Base-by-base conservation (phyloP, 2,113 vertebrate species). In the Corvus cornix region DNA sequence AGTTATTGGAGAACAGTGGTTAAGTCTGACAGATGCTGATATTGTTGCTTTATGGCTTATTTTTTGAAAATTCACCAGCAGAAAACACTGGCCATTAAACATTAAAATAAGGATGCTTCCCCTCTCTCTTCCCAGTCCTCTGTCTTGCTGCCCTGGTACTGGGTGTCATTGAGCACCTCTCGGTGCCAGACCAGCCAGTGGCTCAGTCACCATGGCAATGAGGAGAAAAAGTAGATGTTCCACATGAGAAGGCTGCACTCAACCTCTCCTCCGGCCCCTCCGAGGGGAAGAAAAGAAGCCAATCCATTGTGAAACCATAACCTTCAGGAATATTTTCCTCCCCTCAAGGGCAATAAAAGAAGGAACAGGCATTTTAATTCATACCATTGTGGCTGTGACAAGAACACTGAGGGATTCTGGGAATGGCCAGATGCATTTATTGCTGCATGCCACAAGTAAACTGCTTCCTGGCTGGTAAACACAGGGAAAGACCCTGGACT, bases 21-120 rank as follows among this genome's bases (percentile, higher is more conserved):
- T 88, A 75, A 37, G 48, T 83, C 83, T 92, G 74, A 89, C 51
- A 87, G 49, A 74, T 72, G 44, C 63, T 76, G 33, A 31, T 94
- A 78, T 80, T 72, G 44, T 52, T 6, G 18, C 48, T n/a, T 55
- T 60, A 30, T 51, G n/a, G 14, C 33, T 93, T 84, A 13, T 52
- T 46, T 69, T 95, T 85, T 96, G 72, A 95, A 95, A 96, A 96
- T 80, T 72, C 53, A 69, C 17, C 56, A 27, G 33, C 58, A 83
- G 56, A 96, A 96, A 84, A 85, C 67, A 73, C 16, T 52, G 44
- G 27, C 76, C 55, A 19, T 82, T n/a, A 58, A 49, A 5, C 60
- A 79, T 87, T 93, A 46, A 79, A 92, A 52, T 44, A 62, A 92
- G n/a, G 39, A 52, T 63, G 49, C 39, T 59, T 58, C n/a, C 28